These are phyloP conservation scores for Nansenia antarctica DNA, from an alignment of 2,113 vertebrate genomes.

Conservation along the genomic window DNA sequence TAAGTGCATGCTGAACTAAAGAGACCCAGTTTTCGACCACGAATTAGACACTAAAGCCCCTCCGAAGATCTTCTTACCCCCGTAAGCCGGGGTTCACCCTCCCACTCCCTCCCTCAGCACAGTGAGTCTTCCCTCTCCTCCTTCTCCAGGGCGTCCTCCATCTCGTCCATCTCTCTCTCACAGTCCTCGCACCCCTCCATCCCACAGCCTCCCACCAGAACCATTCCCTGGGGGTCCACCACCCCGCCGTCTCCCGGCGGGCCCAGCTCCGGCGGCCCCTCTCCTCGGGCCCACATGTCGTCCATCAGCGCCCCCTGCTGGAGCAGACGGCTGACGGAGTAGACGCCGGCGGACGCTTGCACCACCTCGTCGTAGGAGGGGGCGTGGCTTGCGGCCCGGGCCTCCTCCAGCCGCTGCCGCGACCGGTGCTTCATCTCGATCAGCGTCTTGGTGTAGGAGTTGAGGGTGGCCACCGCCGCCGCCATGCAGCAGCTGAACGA, in stretches of 20 bases:
- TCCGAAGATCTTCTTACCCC: not conserved
- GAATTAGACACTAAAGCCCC: no score
- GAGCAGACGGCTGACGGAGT: slow-evolving; percentile 75
- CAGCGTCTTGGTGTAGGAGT: slow-evolving; percentile 83
- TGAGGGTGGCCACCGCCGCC: slow-evolving; percentile 80
- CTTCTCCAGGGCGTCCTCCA: slow-evolving; percentile 59
- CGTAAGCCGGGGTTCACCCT: no score
- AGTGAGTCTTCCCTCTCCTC: slow-evolving; percentile 61
- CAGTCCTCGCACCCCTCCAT: slow-evolving; percentile 74
- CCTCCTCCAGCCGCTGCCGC: slow-evolving; percentile 73
- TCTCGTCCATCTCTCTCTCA: slow-evolving; percentile 67
- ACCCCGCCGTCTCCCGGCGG: slow-evolving; percentile 42
- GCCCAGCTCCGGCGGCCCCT: slow-evolving; percentile 51
- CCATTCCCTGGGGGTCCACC: slow-evolving; percentile 47
- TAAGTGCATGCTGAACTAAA: no score
- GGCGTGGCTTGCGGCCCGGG: slow-evolving; percentile 49
- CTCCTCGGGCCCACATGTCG: slow-evolving; percentile 63
- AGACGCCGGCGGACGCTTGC: slow-evolving; percentile 56
- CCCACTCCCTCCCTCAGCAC: slow-evolving; percentile 50
- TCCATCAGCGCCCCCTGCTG: slow-evolving; percentile 66
- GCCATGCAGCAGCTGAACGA: slow-evolving; percentile 86
- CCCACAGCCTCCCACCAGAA: slow-evolving; percentile 66
- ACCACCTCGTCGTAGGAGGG: slow-evolving; percentile 77
- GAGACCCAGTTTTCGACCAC: no score
- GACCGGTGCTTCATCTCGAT: slow-evolving; percentile 79